phyloP scores from a whole-genome alignment of 2,113 vertebrate genomes.

The Dromas ardeola region DNA sequence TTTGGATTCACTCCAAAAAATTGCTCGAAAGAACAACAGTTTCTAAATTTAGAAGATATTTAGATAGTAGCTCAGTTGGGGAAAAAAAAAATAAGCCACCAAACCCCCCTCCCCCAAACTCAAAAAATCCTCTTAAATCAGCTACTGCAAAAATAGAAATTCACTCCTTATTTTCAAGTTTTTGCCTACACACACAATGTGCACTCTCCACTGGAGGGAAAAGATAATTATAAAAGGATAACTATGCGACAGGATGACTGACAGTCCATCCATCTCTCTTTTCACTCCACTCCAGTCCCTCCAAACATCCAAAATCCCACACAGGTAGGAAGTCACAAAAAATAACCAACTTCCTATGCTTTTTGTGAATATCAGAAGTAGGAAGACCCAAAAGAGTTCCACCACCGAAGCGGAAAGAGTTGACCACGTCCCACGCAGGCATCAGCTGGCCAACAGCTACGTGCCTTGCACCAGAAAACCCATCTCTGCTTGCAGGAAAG shows the following conservation, averaged over 20 bases:
- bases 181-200: not conserved
- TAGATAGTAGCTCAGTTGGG: not conserved
- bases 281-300: not conserved
- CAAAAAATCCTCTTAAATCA: not conserved
- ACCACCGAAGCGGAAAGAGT: not conserved
- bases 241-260: not conserved
- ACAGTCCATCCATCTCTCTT: not conserved
- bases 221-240: not conserved
- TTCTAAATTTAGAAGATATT: not conserved
- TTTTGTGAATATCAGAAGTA: not conserved
- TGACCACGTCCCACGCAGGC: not conserved
- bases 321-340: not conserved
- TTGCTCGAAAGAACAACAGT: not conserved
- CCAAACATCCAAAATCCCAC: not conserved
- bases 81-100: not conserved
- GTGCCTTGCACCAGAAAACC: not conserved
- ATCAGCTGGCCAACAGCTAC: not conserved
- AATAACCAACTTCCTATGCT: not conserved
- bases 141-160: not conserved
- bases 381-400: not conserved
- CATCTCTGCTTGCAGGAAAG: not conserved
- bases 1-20: not conserved
- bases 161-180: not conserved
- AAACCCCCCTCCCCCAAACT: not conserved
- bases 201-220: not conserved